phyloP scores from a whole-genome alignment of 2,797 vertebrate genomes.

The Myotis findleyi region DNA sequence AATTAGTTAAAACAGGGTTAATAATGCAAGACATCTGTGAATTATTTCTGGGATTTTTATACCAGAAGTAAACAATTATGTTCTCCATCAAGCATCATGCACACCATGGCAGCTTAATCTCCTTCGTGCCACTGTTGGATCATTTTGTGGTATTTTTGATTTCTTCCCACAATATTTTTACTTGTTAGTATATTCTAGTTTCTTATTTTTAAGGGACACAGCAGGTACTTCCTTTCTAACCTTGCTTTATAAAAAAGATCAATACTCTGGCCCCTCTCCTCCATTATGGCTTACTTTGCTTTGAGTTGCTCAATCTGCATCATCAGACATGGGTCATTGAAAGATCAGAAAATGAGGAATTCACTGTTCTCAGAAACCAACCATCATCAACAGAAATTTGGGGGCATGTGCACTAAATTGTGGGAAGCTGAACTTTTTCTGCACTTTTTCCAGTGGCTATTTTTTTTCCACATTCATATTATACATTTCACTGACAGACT shows the following conservation, averaged over 20 bases:
- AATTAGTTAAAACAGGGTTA: background rate
- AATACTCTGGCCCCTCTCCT: background rate
- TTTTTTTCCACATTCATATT: background rate
- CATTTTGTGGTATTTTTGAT: background rate
- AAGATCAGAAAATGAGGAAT: background rate
- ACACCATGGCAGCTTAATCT: background rate
- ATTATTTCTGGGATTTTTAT: background rate
- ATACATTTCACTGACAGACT: background rate
- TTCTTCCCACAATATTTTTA: background rate
- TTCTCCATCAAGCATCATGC: background rate
- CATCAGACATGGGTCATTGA: background rate
- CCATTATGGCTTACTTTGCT: background rate
- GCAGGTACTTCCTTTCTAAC: background rate
- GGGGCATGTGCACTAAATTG: background rate
- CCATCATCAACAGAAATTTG: background rate
- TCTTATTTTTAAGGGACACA: background rate
- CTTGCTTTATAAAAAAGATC: background rate
- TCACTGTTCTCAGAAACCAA: background rate
- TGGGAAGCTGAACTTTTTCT: background rate
- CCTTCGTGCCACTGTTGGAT: background rate
- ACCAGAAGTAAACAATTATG: background rate
- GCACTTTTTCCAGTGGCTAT: background rate
- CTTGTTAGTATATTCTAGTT: background rate
- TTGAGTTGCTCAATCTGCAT: background rate
- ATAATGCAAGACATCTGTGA: background rate